A percentile compares a stretch with the other conserved stretches of the same genome.
phyloP scores from a whole-genome alignment of 2,113 vertebrate species.

The Eira barbara region DNA sequence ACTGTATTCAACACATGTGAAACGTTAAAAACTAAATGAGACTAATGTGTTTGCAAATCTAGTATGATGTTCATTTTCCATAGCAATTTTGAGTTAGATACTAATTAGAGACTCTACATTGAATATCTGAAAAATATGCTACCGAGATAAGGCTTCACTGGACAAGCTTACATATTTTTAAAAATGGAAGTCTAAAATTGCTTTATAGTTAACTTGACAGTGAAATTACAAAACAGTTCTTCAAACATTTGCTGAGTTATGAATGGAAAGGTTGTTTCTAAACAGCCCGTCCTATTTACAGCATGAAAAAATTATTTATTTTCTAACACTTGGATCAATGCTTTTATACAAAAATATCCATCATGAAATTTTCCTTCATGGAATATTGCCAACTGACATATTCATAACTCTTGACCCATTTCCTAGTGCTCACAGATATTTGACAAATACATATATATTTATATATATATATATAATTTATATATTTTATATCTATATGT shows the following conservation, averaged over 20 bases:
- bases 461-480: too few species aligned
- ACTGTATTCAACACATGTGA: not conserved
- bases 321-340: not conserved
- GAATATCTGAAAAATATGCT: conserved; percentile 23
- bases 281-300: not conserved
- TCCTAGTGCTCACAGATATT: not conserved
- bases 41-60: conserved; percentile 47
- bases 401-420: not conserved
- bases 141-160: not conserved
- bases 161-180: not conserved
- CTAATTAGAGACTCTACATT: conserved; percentile 2
- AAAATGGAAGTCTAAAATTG: conserved; percentile 1
- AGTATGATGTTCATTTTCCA: conserved; percentile 4
- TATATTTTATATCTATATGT: too few species aligned
- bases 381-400: not conserved
- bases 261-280: not conserved
- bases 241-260: conserved; percentile 21
- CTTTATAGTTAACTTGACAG: not conserved
- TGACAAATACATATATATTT: not conserved
- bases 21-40: conserved; percentile 15
- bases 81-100: conserved; percentile 36
- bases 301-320: not conserved
- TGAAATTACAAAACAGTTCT: conserved; percentile 44
- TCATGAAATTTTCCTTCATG: not conserved
- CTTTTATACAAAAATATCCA: not conserved